phyloP scores from a whole-genome alignment of 2,113 vertebrate species.

The Xiphias gladius region DNA sequence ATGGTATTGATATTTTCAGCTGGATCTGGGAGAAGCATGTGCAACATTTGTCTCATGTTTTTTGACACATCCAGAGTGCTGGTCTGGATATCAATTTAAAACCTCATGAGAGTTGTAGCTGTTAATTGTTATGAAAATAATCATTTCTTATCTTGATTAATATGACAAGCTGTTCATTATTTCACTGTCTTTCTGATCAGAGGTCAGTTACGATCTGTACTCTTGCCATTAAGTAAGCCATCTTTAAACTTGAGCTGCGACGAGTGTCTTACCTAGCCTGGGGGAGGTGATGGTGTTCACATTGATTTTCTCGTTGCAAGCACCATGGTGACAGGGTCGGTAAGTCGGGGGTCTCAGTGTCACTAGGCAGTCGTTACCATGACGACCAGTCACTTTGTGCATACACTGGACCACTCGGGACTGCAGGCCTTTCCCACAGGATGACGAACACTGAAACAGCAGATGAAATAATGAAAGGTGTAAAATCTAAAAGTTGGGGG shows the following conservation, averaged over 20 bases:
- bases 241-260: background rate
- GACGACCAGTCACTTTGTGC: constrained; percentile 95
- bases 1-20: no score
- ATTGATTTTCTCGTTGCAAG: constrained; percentile 91
- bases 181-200: no score
- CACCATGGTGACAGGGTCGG: constrained; percentile 91
- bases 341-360: constrained; percentile 90
- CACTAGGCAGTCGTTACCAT: constrained; percentile 90
- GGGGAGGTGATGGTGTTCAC: constrained; percentile 97
- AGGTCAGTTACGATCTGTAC: background rate
- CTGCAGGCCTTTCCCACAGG: constrained; percentile 95
- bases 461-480: background rate
- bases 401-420: constrained; percentile 98
- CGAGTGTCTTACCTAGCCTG: constrained; percentile 89
- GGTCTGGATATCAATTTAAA: background rate
- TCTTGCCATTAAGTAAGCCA: background rate
- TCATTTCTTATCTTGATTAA: background rate
- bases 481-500: background rate
- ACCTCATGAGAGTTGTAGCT: background rate
- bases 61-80: background rate
- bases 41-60: no score
- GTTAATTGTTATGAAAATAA: background rate
- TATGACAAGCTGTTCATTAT: no score
- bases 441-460: constrained; percentile 91
- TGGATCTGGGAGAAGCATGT: background rate